Conservation (phyloP, 2,888 invertebrate species). For the Drosophila algonquin region DNA sequence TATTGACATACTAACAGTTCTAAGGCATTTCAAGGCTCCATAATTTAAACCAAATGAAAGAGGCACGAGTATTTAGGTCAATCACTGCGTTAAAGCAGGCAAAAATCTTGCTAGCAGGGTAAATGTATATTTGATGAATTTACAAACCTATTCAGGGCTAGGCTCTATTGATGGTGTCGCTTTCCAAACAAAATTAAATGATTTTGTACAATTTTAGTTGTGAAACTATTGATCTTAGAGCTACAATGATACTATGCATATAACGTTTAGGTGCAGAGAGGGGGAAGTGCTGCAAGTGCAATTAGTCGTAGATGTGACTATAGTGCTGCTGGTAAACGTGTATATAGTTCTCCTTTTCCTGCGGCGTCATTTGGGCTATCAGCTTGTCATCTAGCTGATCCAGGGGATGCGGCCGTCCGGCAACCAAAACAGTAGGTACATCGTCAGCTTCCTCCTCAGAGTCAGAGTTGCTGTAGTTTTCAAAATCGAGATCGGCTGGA, state of each 20-base stretch:
- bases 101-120: neutral
- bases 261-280: neutral
- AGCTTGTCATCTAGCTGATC: constrained; percentile 94
- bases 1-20: no score
- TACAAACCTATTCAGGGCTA: neutral
- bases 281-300: constrained; percentile 2
- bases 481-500: constrained; percentile 88
- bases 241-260: constrained; percentile 33
- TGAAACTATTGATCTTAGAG: constrained; percentile 16
- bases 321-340: constrained; percentile 97
- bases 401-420: constrained; percentile 90
- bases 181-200: constrained; percentile 15
- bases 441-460: constrained; percentile 86
- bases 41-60: neutral
- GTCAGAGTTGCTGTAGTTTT: constrained; percentile 85
- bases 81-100: neutral
- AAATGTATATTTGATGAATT: constrained; percentile 1
- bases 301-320: constrained; percentile 92
- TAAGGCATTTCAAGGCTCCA: no score
- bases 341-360: constrained; percentile 97
- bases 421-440: constrained; percentile 92
- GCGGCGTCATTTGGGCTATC: constrained; percentile 94
- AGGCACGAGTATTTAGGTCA: neutral
- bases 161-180: neutral
- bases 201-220: constrained; percentile 26